Conservation (phyloP, 2,888 invertebrate genomes). For the Zonitis immaculata region DNA sequence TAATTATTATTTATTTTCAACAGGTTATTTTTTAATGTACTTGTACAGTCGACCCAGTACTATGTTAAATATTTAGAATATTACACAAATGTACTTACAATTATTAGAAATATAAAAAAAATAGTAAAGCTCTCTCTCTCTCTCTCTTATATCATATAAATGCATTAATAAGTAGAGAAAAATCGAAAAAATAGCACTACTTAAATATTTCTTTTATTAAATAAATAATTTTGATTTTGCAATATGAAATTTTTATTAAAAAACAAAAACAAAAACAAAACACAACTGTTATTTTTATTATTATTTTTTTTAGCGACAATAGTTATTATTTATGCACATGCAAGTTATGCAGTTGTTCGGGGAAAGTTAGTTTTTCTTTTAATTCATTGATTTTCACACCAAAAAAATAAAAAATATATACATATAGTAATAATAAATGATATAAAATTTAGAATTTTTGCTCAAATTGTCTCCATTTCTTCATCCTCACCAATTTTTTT, state of each 20-base stretch:
- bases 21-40: constrained; percentile 37
- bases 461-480: background rate
- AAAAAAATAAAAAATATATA: no score
- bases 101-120: constrained; percentile 24
- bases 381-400: background rate
- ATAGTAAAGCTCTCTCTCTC: background rate
- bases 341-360: background rate
- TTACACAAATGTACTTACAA: constrained; percentile 34
- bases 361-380: background rate
- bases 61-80: constrained; percentile 28
- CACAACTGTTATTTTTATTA: no score
- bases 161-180: constrained; percentile 4
- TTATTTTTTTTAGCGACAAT: no score
- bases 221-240: background rate
- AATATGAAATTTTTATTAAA: no score
- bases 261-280: no score
- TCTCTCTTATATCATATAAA: constrained; percentile 22
- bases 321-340: constrained; percentile 7
- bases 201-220: background rate
- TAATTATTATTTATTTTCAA: constrained; percentile 46
- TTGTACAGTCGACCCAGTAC: constrained; percentile 43
- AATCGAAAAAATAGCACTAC: constrained; percentile 13
- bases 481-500: background rate
- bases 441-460: background rate
- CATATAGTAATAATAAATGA: background rate